Evolutionary conservation across 2,113 vertebrate genomes (phyloP).

Genomic region (Chroicocephalus ridibundus): DNA sequence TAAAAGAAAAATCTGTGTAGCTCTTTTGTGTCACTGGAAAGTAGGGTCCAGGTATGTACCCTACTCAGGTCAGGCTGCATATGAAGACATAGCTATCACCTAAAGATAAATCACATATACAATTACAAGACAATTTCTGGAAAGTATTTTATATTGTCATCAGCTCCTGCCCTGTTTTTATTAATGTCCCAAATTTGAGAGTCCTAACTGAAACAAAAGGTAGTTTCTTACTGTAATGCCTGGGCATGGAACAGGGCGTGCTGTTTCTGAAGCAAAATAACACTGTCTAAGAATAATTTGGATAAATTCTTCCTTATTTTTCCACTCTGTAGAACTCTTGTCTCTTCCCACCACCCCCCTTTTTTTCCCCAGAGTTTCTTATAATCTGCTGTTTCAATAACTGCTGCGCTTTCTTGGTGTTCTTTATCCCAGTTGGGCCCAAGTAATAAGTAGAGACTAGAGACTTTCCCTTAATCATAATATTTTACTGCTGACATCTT

Average conservation of each 20-base stretch:
- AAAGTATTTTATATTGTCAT: neutral
- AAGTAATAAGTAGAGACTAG: neutral
- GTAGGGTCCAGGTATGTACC: neutral
- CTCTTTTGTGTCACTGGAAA: neutral
- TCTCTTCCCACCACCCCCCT: fast-evolving
- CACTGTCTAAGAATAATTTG: neutral
- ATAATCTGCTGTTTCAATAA: neutral
- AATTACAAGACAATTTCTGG: neutral
- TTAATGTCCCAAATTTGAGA: neutral
- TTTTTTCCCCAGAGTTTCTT: neutral
- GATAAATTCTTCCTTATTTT: neutral
- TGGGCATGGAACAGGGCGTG: fast-evolving
- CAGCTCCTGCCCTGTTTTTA: neutral
- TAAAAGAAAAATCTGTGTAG: neutral
- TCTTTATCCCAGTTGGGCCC: neutral
- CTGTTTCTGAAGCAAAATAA: neutral
- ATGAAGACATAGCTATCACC: neutral
- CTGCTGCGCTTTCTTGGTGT: neutral
- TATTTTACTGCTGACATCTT: neutral
- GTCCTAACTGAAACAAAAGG: neutral
- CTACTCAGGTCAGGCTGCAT: neutral
- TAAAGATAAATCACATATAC: neutral
- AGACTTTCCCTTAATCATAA: neutral
- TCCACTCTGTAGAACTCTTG: neutral
- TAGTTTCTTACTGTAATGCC: neutral